Percentiles rank a stretch among this genome's conserved stretches.
These are phyloP conservation scores for Lindbergichthys nudifrons DNA, from an alignment of 2,797 vertebrate species.

Conservation along the genomic window DNA sequence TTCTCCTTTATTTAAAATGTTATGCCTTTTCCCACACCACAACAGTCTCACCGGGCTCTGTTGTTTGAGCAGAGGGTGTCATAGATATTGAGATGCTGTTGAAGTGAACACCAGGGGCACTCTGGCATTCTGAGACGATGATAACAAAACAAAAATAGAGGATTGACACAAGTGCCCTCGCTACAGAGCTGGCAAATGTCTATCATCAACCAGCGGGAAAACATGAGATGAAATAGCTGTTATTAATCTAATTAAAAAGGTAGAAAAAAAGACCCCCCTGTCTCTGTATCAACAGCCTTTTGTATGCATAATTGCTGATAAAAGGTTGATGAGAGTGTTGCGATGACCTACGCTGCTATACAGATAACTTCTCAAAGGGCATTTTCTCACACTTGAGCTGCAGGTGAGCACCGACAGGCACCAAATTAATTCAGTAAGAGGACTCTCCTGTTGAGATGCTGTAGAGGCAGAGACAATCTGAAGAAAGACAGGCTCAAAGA, in stretches of 20 bases:
- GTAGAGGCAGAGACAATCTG: conserved; percentile 10
- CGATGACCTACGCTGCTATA: conserved; percentile 46
- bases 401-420: conserved; percentile 64
- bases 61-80: conserved; percentile 30
- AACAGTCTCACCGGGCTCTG: conserved; percentile 24
- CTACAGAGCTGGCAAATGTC: conserved; percentile 9
- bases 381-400: conserved; percentile 66
- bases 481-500: conserved; percentile 41
- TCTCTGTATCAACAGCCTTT: conserved; percentile 58
- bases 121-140: not conserved
- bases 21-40: conserved; percentile 57
- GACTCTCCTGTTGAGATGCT: conserved; percentile 49
- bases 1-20: conserved; percentile 65
- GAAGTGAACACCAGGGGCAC: conserved; percentile 47
- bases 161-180: conserved; percentile 3
- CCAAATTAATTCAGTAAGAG: conserved; percentile 43
- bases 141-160: conserved; percentile 7
- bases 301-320: conserved; percentile 56
- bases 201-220: conserved; percentile 31
- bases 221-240: conserved; percentile 30
- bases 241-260: conserved; percentile 35
- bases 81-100: conserved; percentile 4
- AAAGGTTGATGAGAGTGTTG: conserved; percentile 58
- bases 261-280: conserved; percentile 9
- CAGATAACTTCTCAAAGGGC: conserved; percentile 71